Evolutionary conservation across 2,113 vertebrate genomes (phyloP).

Genomic region (Silurus glanis): DNA sequence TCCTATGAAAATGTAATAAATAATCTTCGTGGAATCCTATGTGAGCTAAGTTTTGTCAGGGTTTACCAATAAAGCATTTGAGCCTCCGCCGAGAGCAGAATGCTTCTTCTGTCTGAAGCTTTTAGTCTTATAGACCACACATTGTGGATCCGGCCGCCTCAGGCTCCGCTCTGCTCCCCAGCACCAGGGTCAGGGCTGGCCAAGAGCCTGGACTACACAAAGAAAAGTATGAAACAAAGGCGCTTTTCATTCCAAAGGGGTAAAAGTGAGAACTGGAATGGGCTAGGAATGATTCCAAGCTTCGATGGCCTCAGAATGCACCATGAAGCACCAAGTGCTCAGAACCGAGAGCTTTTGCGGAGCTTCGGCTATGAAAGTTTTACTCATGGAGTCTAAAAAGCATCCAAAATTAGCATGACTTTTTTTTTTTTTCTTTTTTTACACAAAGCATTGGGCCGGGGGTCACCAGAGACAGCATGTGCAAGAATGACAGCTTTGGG

Average conservation of each 20-base stretch:
- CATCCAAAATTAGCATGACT: background rate
- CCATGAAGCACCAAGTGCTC: background rate
- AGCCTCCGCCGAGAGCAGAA: background rate
- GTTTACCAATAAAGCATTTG: background rate
- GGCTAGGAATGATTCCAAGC: background rate
- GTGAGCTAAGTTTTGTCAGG: background rate
- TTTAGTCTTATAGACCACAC: slow-evolving; percentile 31
- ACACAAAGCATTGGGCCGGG: background rate
- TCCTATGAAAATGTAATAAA: background rate
- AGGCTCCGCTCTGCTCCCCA: background rate
- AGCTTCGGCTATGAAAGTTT: background rate
- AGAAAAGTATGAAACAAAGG: slow-evolving; percentile 25
- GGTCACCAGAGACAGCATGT: background rate
- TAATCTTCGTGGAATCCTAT: background rate
- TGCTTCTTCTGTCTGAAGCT: slow-evolving; percentile 24
- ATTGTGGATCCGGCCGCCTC: slow-evolving; percentile 29
- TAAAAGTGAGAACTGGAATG: slow-evolving; percentile 2
- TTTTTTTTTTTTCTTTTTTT: background rate
- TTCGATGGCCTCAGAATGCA: background rate
- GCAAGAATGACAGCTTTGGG: too few species aligned
- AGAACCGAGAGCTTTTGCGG: background rate
- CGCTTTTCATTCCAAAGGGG: slow-evolving; percentile 30
- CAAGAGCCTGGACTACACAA: slow-evolving; percentile 22
- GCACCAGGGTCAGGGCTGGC: background rate
- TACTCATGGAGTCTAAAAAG: background rate